These are phyloP conservation scores for Sorex maritimensis DNA, from an alignment of 2,797 vertebrate species.

Conservation along the genomic window DNA sequence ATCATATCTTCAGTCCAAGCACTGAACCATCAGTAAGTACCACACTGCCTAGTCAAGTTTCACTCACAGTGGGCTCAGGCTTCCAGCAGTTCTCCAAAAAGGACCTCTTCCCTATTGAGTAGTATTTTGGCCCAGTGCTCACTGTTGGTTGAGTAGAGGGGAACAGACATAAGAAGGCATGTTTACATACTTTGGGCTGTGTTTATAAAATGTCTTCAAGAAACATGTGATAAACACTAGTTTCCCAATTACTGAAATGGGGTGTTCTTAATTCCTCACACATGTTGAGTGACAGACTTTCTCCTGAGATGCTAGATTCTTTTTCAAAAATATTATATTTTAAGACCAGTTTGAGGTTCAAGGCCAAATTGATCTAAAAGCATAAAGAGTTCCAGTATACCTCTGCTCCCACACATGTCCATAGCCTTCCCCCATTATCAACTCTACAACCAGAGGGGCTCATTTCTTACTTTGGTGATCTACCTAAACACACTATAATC, in stretches of 20 bases:
- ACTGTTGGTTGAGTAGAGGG: background rate
- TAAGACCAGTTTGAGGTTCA: conserved; percentile 6
- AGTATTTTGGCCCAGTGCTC: conserved; percentile 35
- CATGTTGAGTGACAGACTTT: background rate
- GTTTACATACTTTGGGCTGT: background rate
- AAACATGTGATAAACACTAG: background rate
- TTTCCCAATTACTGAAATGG: conserved; percentile 17
- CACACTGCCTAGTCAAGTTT: too few relatives aligned
- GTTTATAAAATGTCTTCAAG: conserved; percentile 42
- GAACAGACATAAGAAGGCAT: background rate
- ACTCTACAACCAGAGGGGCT: background rate
- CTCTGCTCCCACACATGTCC: background rate
- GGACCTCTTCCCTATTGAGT: background rate
- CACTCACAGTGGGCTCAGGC: too few relatives aligned
- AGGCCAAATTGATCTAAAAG: conserved; percentile 1
- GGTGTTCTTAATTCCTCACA: background rate
- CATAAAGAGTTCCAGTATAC: background rate
- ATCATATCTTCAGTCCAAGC: too few relatives aligned
- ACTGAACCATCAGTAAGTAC: too few relatives aligned
- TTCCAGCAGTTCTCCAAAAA: background rate
- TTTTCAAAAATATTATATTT: conserved; percentile 1
- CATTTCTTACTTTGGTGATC: background rate
- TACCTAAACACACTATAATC: background rate
- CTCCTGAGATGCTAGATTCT: conserved; percentile 2
- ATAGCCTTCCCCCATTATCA: background rate